Conservation (phyloP, 1,140 invertebrate species). For the Tenebrio molitor region DNA sequence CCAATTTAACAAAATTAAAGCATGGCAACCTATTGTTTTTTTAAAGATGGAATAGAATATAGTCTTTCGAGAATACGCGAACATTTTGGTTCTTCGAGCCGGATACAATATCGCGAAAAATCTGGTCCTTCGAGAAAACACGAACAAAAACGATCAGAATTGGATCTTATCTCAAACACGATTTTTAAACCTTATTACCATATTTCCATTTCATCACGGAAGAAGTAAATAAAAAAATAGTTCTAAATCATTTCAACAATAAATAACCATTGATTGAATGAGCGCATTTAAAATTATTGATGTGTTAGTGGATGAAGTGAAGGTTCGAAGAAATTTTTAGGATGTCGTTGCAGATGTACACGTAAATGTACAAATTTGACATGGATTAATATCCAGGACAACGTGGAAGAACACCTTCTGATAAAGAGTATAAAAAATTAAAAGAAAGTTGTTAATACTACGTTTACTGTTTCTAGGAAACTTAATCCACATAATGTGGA, state of each 20-base stretch:
- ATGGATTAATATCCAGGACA: slow-evolving; percentile 70
- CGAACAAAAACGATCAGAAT: too few species aligned
- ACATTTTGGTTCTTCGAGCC: too few species aligned
- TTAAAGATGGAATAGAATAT: too few species aligned
- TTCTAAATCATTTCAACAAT: slow-evolving; percentile 1
- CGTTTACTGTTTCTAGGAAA: slow-evolving; percentile 56
- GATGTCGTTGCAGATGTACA: slow-evolving; percentile 62
- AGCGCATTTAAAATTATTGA: not conserved
- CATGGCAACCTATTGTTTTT: too few species aligned
- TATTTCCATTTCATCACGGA: slow-evolving; percentile 71
- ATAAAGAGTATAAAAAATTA: slow-evolving; percentile 53
- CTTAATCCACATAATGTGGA: slow-evolving; percentile 49
- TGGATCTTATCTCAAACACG: slow-evolving; percentile 78
- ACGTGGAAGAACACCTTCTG: slow-evolving; percentile 69
- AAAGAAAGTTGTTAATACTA: not conserved
- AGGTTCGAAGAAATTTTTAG: not conserved
- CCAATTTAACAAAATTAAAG: too few species aligned
- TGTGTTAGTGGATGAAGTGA: slow-evolving; percentile 8
- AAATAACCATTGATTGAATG: not conserved
- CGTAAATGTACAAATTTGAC: slow-evolving; percentile 66
- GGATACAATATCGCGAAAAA: too few species aligned
- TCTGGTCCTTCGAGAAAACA: too few species aligned
- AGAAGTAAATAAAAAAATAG: slow-evolving; percentile 62
- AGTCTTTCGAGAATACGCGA: too few species aligned
- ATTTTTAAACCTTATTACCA: slow-evolving; percentile 71